Conservation (phyloP, 2,888 invertebrate species). For the Apamea crenata region DNA sequence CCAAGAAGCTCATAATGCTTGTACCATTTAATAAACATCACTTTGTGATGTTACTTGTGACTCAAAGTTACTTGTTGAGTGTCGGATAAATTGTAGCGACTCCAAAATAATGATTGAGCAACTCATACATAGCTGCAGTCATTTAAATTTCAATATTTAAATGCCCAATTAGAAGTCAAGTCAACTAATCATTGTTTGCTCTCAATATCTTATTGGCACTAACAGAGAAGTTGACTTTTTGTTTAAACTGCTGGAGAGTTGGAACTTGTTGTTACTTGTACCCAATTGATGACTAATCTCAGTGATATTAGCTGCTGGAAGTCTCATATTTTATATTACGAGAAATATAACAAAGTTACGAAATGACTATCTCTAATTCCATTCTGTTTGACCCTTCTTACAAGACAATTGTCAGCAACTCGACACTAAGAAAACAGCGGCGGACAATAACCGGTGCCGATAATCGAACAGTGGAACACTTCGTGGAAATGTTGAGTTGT, state of each 20-base stretch:
- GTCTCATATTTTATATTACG: slow-evolving; percentile 12
- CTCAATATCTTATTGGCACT: slow-evolving; percentile 25
- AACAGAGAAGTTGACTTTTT: slow-evolving; percentile 63
- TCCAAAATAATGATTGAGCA: slow-evolving; percentile 6
- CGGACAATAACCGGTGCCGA: slow-evolving; percentile 77
- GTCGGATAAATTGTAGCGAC: background rate
- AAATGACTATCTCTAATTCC: slow-evolving; percentile 32
- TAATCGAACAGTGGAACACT: slow-evolving; percentile 72
- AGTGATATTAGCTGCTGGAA: slow-evolving; percentile 4
- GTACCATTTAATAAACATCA: background rate
- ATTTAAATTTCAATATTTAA: slow-evolving; percentile 5
- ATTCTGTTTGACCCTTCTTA: slow-evolving; percentile 48
- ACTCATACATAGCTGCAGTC: slow-evolving; percentile 4
- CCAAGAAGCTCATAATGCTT: background rate
- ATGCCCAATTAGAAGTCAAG: slow-evolving; percentile 6
- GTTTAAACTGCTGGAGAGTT: slow-evolving; percentile 56
- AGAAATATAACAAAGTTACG: slow-evolving; percentile 16
- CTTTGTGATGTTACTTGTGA: too few species aligned
- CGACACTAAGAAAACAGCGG: slow-evolving; percentile 73
- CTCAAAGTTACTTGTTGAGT: slow-evolving; percentile 17
- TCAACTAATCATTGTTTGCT: slow-evolving; percentile 30
- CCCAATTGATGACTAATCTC: slow-evolving; percentile 65
- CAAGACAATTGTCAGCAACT: slow-evolving; percentile 64
- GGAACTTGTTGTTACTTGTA: slow-evolving; percentile 61
- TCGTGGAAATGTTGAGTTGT: slow-evolving; percentile 79